Conservation (phyloP, 2,888 invertebrate genomes). For the Drosophila eohydei region DNA sequence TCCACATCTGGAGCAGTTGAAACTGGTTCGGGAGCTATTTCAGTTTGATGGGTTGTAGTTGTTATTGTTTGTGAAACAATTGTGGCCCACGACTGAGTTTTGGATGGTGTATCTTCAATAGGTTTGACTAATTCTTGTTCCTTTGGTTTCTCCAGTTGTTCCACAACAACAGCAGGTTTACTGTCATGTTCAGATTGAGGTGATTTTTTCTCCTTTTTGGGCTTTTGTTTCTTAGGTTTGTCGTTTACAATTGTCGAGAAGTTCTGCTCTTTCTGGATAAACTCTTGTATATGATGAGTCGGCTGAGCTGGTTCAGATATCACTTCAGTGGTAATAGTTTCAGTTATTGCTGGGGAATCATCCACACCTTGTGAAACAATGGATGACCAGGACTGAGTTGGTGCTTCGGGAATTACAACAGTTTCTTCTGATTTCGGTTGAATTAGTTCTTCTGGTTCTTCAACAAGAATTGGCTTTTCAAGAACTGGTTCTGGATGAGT, state of each 20-base stretch:
- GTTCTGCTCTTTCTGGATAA: slow-evolving; percentile 11
- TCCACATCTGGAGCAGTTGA: neutral
- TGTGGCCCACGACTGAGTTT: slow-evolving; percentile 56
- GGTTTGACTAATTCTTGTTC: neutral
- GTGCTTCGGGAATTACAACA: neutral
- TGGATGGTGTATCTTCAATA: neutral
- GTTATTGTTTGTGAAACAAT: slow-evolving; percentile 55
- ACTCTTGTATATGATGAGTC: slow-evolving; percentile 3
- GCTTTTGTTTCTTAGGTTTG: slow-evolving; percentile 31
- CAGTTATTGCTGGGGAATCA: slow-evolving; percentile 10
- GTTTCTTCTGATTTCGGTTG: neutral
- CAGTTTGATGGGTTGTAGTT: slow-evolving; percentile 11
- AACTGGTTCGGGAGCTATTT: neutral
- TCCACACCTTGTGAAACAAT: slow-evolving; percentile 42
- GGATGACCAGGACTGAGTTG: slow-evolving; percentile 48
- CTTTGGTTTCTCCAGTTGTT: neutral
- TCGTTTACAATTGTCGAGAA: slow-evolving; percentile 20
- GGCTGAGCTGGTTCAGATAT: neutral
- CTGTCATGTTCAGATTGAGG: neutral
- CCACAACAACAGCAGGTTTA: slow-evolving; percentile 4
- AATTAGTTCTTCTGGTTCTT: slow-evolving; percentile 2
- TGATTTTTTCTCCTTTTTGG: slow-evolving; percentile 43
- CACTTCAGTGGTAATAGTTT: neutral
- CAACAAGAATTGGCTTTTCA: neutral
- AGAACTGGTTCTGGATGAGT: neutral